Base-by-base conservation (phyloP, 2,113 vertebrate genomes). In the Catharus fuscescens region DNA sequence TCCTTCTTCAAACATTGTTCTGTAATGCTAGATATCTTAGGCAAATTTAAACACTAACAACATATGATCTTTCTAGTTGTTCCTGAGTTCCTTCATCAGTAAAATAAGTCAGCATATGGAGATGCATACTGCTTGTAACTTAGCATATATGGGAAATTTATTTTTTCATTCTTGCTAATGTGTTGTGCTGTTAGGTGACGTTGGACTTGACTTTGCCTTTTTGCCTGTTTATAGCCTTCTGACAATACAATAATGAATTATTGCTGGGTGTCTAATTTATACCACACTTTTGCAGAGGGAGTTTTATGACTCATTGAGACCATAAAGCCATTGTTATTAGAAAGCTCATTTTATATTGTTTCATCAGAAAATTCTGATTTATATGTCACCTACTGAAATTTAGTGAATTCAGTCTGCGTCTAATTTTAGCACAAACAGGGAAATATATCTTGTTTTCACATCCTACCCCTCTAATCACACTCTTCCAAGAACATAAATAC, bases 311-410 rank as follows among this genome's bases (percentile, higher is more conserved):
- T 96, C 82, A 93, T 76, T 1, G 5, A 87, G 66, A 92, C 74
- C 66, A 92, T 72, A 47, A 96, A 97, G 89, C 95, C 14, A 91
- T 67, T 95, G 90, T 54, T 80, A 61, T 95, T 94, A 92, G 81
- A 96, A 92, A 77, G 80, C 17, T 83, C 76, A 64, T 47, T 16
- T 40, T 95, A 67, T 73, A 95, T 77, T 91, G 79, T 83, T 90
- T 92, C 91, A 71, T 91, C 85, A 95, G 64, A 93, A 86, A 88
- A 79, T 81, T 65, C 65, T 96, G 80, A 97, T 97, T 97, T 95
- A 95, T 96, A 50, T 38, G 44, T 54, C 81, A 88, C 80, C 47
- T 95, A 76, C 56, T 77, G 86, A 94, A 93, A 93, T 72, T 81
- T 48, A 32, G 50, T 94, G 42, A 88, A 88, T 77, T 91, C 77